Evolutionary conservation across 2,113 vertebrate genomes (phyloP), one percentile per base, ranked within the genome.

Genomic region (Brachionichthys hirsutus): DNA sequence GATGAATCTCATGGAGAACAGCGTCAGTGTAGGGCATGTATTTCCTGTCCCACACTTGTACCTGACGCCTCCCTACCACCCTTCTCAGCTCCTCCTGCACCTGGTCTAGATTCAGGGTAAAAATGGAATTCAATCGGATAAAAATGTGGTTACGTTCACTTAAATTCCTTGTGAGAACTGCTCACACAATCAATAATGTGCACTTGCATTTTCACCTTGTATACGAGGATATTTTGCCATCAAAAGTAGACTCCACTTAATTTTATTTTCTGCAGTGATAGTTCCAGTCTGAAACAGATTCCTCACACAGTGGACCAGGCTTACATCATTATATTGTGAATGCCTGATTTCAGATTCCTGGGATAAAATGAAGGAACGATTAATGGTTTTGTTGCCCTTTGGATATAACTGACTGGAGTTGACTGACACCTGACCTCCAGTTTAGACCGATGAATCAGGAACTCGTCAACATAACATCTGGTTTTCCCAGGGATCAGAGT

Each of bases 211-310:
- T 16, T 12, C 12, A 94, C 92, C 87, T 83, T 93, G 92, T 41
- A 93, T 73, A 5, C 86, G 70, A 15, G 91, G 90, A 17, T 88
- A 78, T 56, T 88, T 92, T 15, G 89, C 81, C 89, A 93, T 83
- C 1, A 80, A 35, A 48, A 92, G 57, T 1, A 94, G 49, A 46
- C 55, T 48, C 82, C 88, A 92, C 41, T 80, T 49, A 12, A 94
- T 17, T 9, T 66, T 54, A 1, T 56, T 83, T 24, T 61, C 73
- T 2, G 85, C 87, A 0, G 88, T 90, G 17, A 89, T 81, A 0
- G 91, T 91, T 11, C 91, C 91, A 0, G 90, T 92, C 0, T 62
- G 54, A 15, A 89, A 88, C 22, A 93, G 44, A 40, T 75, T 78
- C 0, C 42, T 42, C 0, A 90, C 86, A 3, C 59, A 73, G 58